phyloP scores from a whole-genome alignment of 2,797 vertebrate species.

The Galaxias olidus region DNA sequence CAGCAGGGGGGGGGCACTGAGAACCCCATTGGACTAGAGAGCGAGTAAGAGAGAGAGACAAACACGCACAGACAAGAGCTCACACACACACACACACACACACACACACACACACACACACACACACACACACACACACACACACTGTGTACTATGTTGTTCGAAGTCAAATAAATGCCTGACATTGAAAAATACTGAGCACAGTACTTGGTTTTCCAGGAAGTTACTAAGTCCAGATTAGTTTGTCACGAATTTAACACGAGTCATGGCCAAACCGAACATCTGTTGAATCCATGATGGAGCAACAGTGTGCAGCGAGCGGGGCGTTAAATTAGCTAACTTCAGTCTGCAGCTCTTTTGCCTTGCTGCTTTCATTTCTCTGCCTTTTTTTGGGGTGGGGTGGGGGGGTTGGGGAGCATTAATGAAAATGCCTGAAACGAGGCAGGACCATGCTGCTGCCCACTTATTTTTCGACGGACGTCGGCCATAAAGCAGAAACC shows the following conservation, averaged over 20 bases:
- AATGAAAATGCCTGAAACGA: constrained; percentile 48
- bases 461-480: constrained; percentile 45
- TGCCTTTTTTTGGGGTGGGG: constrained; percentile 25
- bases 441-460: constrained; percentile 27
- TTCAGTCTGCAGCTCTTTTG: constrained; percentile 36
- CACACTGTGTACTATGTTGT: too few species aligned
- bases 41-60: constrained; percentile 20
- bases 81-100: too few species aligned
- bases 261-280: constrained; percentile 23
- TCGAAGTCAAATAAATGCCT: too few species aligned
- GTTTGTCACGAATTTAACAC: constrained; percentile 31
- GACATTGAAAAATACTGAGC: too few species aligned
- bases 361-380: constrained; percentile 24
- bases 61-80: not conserved
- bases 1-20: constrained; percentile 29
- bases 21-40: constrained; percentile 37
- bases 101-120: too few species aligned
- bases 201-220: too few species aligned
- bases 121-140: too few species aligned
- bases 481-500: constrained; percentile 59
- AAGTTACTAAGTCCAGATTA: not conserved
- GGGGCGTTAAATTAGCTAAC: constrained; percentile 49
- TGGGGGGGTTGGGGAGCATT: too few species aligned
- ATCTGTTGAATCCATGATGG: constrained; percentile 51
- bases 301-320: constrained; percentile 30